phyloP scores from a whole-genome alignment of 2,888 invertebrate species.

The Prenolepis imparis region DNA sequence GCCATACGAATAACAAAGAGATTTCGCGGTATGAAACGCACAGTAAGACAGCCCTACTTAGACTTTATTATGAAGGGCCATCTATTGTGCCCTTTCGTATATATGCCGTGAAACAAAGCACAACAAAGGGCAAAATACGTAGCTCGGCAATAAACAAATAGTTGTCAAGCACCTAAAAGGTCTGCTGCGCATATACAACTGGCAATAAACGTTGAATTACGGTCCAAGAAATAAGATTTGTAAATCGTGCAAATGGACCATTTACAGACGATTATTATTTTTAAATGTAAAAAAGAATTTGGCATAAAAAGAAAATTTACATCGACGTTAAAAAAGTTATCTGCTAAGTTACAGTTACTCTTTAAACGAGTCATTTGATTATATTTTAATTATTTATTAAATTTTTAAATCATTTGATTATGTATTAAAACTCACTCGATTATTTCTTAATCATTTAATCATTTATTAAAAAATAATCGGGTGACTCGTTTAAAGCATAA shows the following conservation, averaged over 20 bases:
- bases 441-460: not conserved
- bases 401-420: too few species aligned
- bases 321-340: not conserved
- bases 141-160: constrained; percentile 61
- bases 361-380: not conserved
- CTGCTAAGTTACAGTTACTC: not conserved
- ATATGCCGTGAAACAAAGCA: constrained; percentile 59
- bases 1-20: constrained; percentile 33
- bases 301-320: not conserved
- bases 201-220: constrained; percentile 46
- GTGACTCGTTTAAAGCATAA: not conserved
- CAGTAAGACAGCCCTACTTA: constrained; percentile 62
- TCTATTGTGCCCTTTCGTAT: constrained; percentile 60
- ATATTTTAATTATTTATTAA: not conserved
- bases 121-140: constrained; percentile 64
- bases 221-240: constrained; percentile 2
- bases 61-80: constrained; percentile 57
- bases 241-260: constrained; percentile 5
- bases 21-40: constrained; percentile 33
- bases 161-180: constrained; percentile 43
- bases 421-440: too few species aligned
- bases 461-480: not conserved
- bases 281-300: not conserved
- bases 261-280: constrained; percentile 8
- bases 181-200: not conserved